Conservation (phyloP, 2,113 vertebrate species). For the Verasper variegatus region DNA sequence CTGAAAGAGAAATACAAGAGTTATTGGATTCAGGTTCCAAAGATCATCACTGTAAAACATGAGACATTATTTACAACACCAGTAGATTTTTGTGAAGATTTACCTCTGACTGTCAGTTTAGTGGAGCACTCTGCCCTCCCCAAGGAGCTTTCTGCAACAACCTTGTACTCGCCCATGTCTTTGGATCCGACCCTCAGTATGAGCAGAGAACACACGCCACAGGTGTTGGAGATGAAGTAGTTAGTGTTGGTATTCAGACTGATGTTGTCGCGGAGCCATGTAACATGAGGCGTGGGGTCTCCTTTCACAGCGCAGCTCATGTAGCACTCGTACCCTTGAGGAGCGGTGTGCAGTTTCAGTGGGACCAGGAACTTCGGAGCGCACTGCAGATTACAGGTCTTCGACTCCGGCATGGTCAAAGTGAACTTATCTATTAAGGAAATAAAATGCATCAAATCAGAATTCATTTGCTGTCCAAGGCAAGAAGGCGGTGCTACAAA, state of each 20-base stretch:
- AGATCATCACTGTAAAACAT: background rate
- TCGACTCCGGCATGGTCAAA: slow-evolving; percentile 73
- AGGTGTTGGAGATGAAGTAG: slow-evolving; percentile 87
- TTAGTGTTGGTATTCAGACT: slow-evolving; percentile 84
- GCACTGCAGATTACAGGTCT: slow-evolving; percentile 78
- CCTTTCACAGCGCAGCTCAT: slow-evolving; percentile 93
- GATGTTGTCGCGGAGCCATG: slow-evolving; percentile 87
- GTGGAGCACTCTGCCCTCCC: slow-evolving; percentile 86
- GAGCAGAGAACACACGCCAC: slow-evolving; percentile 91
- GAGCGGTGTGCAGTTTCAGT: slow-evolving; percentile 87
- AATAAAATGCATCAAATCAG: background rate
- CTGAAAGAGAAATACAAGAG: slow-evolving; percentile 58
- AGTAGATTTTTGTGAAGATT: background rate
- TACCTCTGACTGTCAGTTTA: slow-evolving; percentile 88
- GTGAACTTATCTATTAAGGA: slow-evolving; percentile 80
- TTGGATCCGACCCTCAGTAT: slow-evolving; percentile 83
- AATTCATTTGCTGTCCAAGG: background rate
- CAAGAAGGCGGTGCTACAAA: background rate
- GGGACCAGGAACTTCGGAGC: slow-evolving; percentile 87
- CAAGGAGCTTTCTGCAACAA: slow-evolving; percentile 84
- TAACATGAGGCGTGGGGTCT: slow-evolving; percentile 85
- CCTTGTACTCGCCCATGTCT: slow-evolving; percentile 88
- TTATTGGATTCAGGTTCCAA: slow-evolving; percentile 13
- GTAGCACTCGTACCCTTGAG: slow-evolving; percentile 86
- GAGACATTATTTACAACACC: background rate